Percentiles rank a stretch among this genome's conserved stretches.
Evolutionary conservation across 2,797 vertebrate genomes (phyloP).

Genomic region (Onychomys leucogaster): DNA sequence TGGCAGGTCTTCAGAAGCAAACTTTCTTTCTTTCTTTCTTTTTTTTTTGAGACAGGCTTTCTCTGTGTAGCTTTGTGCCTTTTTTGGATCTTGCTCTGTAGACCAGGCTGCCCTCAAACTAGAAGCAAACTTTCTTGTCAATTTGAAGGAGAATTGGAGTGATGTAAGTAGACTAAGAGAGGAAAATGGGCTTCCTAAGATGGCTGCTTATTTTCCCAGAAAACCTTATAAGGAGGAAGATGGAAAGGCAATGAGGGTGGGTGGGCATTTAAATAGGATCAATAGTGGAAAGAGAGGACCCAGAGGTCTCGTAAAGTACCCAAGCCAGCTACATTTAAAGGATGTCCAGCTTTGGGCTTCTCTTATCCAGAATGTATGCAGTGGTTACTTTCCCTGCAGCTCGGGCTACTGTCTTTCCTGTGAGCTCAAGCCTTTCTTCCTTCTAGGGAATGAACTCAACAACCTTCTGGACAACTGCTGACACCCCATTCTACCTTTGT

Average conservation of each 20-base stretch:
- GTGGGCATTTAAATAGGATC: neutral
- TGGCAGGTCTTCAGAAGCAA: neutral
- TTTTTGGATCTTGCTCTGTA: too few species aligned
- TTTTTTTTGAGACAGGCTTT: too few species aligned
- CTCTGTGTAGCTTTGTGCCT: too few species aligned
- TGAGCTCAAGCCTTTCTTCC: neutral
- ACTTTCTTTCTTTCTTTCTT: neutral
- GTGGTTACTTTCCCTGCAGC: neutral
- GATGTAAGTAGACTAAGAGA: neutral
- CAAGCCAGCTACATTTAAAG: neutral
- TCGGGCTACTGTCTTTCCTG: neutral
- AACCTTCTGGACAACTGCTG: neutral
- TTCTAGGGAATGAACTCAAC: neutral
- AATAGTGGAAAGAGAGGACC: neutral
- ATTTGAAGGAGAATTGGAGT: neutral
- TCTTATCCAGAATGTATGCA: neutral
- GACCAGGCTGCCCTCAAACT: too few species aligned
- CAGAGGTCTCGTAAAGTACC: too few species aligned
- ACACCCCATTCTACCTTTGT: too few species aligned
- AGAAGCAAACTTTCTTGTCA: neutral
- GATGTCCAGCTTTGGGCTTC: neutral
- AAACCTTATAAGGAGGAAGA: neutral
- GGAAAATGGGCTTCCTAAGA: neutral
- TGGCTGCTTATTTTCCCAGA: neutral
- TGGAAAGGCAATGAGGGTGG: neutral